Base-by-base conservation (phyloP, 2,888 invertebrate genomes). In the Caenorhabditis drosophilae region DNA sequence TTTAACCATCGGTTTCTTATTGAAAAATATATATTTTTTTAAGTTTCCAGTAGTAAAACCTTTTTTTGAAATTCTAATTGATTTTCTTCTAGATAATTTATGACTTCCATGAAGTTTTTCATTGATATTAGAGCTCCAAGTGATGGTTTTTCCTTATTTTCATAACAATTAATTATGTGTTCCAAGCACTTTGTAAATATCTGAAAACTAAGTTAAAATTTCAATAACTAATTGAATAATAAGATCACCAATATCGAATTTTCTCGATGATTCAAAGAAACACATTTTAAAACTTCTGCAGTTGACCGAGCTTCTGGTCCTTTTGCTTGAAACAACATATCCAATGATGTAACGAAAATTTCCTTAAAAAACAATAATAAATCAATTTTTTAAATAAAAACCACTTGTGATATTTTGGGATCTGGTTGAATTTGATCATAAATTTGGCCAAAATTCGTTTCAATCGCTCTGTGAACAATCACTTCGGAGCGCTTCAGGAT, bases 301-400 rank as follows among this genome's bases (percentile, higher is more conserved):
- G 57, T 52, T 9, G 62, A 49, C 26, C 62, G 16, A 12, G 57
- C 44, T 12, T 52, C 53, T 34, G 52, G 47, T n/a, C 62, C 62
- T 47, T 48, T 52, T 11, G 57, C 51, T 6, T 16, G n/a, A 45
- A 56, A 53, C 12, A 63, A 20, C 15, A 56, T 46, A 18, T 49
- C 11, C 16, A 41, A 3, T 2, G 52, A 27, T 25, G 38, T 63
- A 0, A 49, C 48, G 0, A 44, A 16, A 1, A 63, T 57, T 38
- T 63, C 57, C 52, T 56, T n/a, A 3, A 34, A 26, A 18, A 36
- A n/a, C 12, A 9, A 36, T 16, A 36, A n/a, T n/a, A n/a, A n/a
- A n/a, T n/a, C n/a, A n/a, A n/a, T n/a, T n/a, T n/a, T n/a, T n/a
- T n/a, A n/a, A n/a, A n/a, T n/a, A n/a, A n/a, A n/a, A n/a, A n/a